Conservation (phyloP, 2,888 invertebrate species). For the Metacarcinus magister region DNA sequence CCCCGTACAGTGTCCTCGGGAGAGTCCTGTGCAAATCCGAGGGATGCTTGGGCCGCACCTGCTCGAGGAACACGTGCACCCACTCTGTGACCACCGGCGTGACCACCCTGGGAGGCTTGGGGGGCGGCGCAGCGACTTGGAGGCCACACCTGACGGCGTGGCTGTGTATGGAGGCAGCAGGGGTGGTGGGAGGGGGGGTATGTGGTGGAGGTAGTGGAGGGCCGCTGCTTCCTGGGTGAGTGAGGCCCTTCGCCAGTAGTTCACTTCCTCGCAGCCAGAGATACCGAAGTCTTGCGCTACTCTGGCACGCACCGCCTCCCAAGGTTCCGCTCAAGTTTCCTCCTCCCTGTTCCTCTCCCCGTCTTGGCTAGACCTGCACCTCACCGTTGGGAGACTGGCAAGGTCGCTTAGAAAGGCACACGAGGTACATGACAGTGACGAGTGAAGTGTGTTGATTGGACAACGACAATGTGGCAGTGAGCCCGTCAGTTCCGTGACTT, state of each 20-base stretch:
- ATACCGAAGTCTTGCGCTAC: not conserved
- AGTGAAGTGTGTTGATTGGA: not conserved
- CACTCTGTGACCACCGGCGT: not conserved
- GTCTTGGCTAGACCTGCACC: not conserved
- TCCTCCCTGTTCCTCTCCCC: not conserved
- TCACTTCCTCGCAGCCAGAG: constrained; percentile 5
- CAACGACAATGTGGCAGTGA: not conserved
- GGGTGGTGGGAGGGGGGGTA: not conserved
- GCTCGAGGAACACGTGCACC: constrained; percentile 16
- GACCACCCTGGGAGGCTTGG: not conserved
- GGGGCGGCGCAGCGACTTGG: not conserved
- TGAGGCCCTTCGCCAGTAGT: constrained; percentile 48
- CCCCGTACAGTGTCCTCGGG: not conserved
- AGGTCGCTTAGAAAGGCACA: not conserved
- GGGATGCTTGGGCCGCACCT: not conserved
- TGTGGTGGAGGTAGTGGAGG: not conserved
- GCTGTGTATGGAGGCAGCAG: not conserved
- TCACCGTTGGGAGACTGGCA: not conserved
- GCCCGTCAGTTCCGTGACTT: not conserved
- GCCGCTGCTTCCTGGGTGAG: constrained; percentile 45
- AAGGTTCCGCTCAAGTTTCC: not conserved
- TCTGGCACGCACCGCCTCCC: not conserved
- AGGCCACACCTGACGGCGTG: constrained; percentile 30
- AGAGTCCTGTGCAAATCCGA: not conserved
- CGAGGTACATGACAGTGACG: not conserved